Percentiles rank a stretch among this genome's conserved stretches.
Conservation (phyloP, 1,140 invertebrate species). For the Catajapyx aquilonaris region DNA sequence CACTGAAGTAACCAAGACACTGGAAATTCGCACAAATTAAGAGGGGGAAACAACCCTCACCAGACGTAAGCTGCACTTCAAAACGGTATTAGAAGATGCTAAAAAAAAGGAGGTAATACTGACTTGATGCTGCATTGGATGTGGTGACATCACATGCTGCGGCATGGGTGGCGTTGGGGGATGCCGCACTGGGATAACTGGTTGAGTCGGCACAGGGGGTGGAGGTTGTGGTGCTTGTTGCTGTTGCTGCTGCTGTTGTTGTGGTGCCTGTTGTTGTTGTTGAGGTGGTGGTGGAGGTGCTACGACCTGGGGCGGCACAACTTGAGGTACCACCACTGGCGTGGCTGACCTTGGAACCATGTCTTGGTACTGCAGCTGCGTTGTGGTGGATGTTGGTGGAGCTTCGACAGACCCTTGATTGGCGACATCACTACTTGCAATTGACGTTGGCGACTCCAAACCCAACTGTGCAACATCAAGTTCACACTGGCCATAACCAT, state of each 20-base stretch:
- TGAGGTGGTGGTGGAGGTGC: slow-evolving; percentile 1
- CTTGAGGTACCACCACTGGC: not conserved
- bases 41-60: too few relatives aligned
- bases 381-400: slow-evolving; percentile 9
- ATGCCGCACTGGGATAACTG: slow-evolving; percentile 20
- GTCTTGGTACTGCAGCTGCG: slow-evolving; percentile 6
- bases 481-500: slow-evolving; percentile 48
- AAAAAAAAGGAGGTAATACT: too few relatives aligned
- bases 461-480: slow-evolving; percentile 62
- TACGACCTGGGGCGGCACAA: not conserved
- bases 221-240: slow-evolving; percentile 16
- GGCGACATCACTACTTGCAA: slow-evolving; percentile 55
- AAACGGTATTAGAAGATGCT: too few relatives aligned
- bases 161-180: slow-evolving; percentile 16
- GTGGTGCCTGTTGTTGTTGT: slow-evolving; percentile 9
- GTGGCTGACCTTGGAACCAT: not conserved
- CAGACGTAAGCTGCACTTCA: too few relatives aligned
- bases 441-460: slow-evolving; percentile 66
- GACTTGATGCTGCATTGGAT: too few relatives aligned
- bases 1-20: too few relatives aligned
- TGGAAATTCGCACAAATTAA: too few relatives aligned
- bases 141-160: slow-evolving; percentile 5
- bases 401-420: slow-evolving; percentile 49
- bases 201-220: slow-evolving; percentile 18
- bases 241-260: slow-evolving; percentile 16